Base-by-base conservation (phyloP, 2,888 invertebrate genomes). In the Lithophane leautieri region DNA sequence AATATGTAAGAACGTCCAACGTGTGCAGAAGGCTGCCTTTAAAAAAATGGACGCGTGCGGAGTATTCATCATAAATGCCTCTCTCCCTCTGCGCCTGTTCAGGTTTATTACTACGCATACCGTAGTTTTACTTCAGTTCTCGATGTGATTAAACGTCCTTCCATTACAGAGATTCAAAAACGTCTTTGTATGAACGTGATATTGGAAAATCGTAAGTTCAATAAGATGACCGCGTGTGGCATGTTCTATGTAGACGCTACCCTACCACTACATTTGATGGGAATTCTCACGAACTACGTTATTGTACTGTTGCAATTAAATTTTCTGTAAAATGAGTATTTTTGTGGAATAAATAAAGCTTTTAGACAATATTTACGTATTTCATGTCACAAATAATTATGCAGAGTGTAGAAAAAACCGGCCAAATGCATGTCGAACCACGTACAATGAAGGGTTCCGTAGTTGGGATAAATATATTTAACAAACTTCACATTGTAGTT, bases 21-120 rank as follows among this genome's bases (percentile, higher is more conserved):
- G 74, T 12, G 47, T 75, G 12, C 74, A 75, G 54, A 47, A 40
- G 6, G 75, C 74, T 40, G 16, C 16, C 0, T 75, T 63, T 22
- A 75, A 28, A 7, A 63, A 75, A 16, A 25, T 75, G 62, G 34
- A 75, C 14, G 75, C 75, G 0, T 75, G 74, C 14, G 74, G 74
- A 22, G 16, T 75, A 6, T 75, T 75, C 47, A 56, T 12, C 8
- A 47, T 75, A 34, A 75, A 75, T 42, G 54, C 54, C 3, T 40
- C 16, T 28, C 44, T 74, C 6, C 74, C 74, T 11, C 16, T 54
- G 47, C 6, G 1, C 8, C n/a, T 75, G 7, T 47, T 62, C 2
- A 62, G 62, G 16, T 75, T 75, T 12, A 75, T 75, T 22, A 63
- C 75, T 28, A 22, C 54, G 11, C 11, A 75, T 0, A 75, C 62